Evolutionary conservation across 2,888 invertebrate genomes (phyloP).

Genomic region (Dorcus hopei): DNA sequence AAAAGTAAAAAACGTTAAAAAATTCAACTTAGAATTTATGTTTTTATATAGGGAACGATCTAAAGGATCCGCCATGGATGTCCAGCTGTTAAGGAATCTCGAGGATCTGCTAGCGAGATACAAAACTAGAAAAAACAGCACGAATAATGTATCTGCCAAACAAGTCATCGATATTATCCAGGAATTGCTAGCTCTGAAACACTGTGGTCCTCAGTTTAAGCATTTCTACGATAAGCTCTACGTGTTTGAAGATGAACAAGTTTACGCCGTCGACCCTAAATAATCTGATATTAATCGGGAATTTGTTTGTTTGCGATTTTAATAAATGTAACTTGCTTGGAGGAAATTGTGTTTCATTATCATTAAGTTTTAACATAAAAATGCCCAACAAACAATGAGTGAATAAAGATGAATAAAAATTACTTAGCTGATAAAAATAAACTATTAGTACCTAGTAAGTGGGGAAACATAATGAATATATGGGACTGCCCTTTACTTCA

Average conservation of each 20-base stretch:
- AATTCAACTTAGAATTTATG: not conserved
- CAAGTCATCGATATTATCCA: slow-evolving; percentile 7
- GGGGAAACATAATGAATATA: too few species aligned
- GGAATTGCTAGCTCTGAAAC: slow-evolving; percentile 3
- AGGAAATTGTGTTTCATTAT: too few species aligned
- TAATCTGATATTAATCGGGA: too few species aligned
- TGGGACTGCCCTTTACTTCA: too few species aligned
- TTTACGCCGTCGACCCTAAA: not conserved
- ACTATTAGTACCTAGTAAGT: too few species aligned
- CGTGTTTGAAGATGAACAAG: slow-evolving; percentile 1
- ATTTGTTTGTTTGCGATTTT: too few species aligned
- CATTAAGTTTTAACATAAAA: too few species aligned
- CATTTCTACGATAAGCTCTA: slow-evolving; percentile 11
- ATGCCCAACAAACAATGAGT: too few species aligned
- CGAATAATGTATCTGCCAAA: not conserved
- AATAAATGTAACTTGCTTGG: too few species aligned
- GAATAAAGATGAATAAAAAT: too few species aligned
- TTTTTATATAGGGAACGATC: not conserved
- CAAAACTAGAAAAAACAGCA: slow-evolving; percentile 4
- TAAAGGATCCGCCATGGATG: not conserved
- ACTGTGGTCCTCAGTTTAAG: slow-evolving; percentile 6
- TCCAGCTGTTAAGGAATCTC: not conserved
- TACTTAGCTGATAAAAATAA: too few species aligned
- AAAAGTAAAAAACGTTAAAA: too few species aligned
- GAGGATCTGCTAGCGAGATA: slow-evolving; percentile 1